Evolutionary conservation across 2,888 invertebrate genomes (phyloP), one percentile per base, ranked within the genome.

Genomic region (Pseudococcus longispinus): DNA sequence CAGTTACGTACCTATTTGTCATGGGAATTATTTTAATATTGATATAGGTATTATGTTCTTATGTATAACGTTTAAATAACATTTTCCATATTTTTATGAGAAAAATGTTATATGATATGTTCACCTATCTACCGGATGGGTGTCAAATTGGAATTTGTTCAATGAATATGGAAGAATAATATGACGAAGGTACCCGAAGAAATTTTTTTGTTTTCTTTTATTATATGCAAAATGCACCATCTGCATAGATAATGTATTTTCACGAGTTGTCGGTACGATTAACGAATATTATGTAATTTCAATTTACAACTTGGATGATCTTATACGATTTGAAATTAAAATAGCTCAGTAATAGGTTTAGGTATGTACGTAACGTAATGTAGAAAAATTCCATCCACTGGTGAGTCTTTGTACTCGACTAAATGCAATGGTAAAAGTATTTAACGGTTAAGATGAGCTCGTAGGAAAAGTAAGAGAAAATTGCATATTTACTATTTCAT

Each of bases 301-400:
- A 70, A 70, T 70, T 70, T 70, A 70, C 29, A 15, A 70, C 70
- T 70, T 20, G 70, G 29, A 26, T 70, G 70, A 70, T 70, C n/a
- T 18, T 18, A 23, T 46, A n/a, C n/a, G 29, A 26, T 15, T 70
- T 29, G 11, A 70, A 70, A 70, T 29, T 70, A 70, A 60, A 60
- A 60, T 37, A 55, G 4, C 60, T 23, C 60, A 9, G 37, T 37
- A 37, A 37, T 37, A 6, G 37, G 0, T 37, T 37, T 37, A 37
- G 37, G 37, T 37, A 37, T 37, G 4, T 5, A 65, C 65, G 26
- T 26, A 65, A 26, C 26, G 9, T 70, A 32, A 29, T 70, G 15
- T 1, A 29, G 70, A 29, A 18, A 15, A 29, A 70, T 70, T 70
- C 70, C 26, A 70, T 8, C 29, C 15, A 29, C 60, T n/a, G 65